Conservation (phyloP, 2,888 invertebrate species). For the Drosophila pseudotalamancana region DNA sequence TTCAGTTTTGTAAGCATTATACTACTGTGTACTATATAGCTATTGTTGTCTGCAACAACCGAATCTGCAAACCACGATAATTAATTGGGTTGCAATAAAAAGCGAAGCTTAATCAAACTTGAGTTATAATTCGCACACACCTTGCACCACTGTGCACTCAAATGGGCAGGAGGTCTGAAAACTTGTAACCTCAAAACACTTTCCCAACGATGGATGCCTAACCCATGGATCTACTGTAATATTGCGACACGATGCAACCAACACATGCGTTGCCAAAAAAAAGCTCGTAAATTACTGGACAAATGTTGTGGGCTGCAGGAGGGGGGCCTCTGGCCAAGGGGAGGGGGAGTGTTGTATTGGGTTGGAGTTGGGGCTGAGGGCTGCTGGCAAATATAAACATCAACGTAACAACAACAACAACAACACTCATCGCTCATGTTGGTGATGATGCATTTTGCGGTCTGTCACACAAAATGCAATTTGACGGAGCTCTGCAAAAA, state of each 20-base stretch:
- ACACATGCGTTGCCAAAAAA: conserved; percentile 64
- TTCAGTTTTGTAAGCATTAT: too few relatives aligned
- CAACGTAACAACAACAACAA: conserved; percentile 58
- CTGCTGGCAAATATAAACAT: conserved; percentile 74
- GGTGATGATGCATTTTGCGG: conserved; percentile 84
- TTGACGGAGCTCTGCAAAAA: conserved; percentile 82
- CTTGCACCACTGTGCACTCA: conserved; percentile 15
- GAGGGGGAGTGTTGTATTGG: neutral
- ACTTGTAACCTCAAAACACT: conserved; percentile 73
- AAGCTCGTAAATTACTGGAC: conserved; percentile 79
- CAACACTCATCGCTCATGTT: conserved; percentile 82
- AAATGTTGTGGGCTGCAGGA: conserved; percentile 44
- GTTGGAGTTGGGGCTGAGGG: conserved; percentile 9
- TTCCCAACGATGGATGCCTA: conserved; percentile 52
- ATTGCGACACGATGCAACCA: conserved; percentile 69
- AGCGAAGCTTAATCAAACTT: too few relatives aligned
- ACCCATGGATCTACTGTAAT: conserved; percentile 44
- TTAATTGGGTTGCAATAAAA: too few relatives aligned
- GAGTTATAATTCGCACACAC: too few relatives aligned
- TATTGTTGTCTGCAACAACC: too few relatives aligned
- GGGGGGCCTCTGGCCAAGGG: neutral
- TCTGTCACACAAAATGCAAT: conserved; percentile 84
- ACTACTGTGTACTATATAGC: too few relatives aligned
- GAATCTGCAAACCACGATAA: too few relatives aligned
- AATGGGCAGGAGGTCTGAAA: conserved; percentile 40